Evolutionary conservation across 2,113 vertebrate genomes (phyloP).

Genomic region (Dromiciops gliroides): DNA sequence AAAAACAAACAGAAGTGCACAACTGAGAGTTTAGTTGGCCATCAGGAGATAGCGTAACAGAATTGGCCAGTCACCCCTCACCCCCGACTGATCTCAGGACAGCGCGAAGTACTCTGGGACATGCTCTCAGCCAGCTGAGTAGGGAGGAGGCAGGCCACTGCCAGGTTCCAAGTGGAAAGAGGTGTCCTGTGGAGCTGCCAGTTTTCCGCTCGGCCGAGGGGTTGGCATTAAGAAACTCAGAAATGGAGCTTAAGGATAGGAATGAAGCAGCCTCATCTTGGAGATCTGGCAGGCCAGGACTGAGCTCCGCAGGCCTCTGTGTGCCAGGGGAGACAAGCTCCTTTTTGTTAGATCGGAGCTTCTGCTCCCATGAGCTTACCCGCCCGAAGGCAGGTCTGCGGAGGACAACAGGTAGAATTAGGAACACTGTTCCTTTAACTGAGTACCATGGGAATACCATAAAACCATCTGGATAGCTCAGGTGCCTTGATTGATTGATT

Average conservation of each 20-base stretch:
- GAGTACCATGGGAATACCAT: not conserved
- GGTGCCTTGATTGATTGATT: not conserved
- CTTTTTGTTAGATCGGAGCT: not conserved
- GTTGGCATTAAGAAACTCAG: not conserved
- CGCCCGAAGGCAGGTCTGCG: rapidly evolving
- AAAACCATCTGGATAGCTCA: not conserved
- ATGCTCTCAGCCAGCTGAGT: no score
- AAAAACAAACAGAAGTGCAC: not conserved
- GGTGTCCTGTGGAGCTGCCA: not conserved
- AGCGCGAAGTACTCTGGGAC: not conserved
- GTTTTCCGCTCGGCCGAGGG: not conserved
- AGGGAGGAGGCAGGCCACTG: not conserved
- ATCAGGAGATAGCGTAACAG: not conserved
- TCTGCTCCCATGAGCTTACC: not conserved
- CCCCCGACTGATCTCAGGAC: not conserved
- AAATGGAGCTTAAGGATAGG: not conserved
- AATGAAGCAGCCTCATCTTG: not conserved
- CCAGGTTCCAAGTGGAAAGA: no score
- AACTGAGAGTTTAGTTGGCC: not conserved
- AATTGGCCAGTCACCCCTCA: not conserved
- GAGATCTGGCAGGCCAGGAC: not conserved
- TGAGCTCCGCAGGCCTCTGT: not conserved
- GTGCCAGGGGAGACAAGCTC: not conserved
- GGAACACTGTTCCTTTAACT: not conserved
- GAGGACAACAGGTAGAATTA: not conserved